Evolutionary conservation across 2,888 invertebrate species (phyloP).

Genomic region (Heteropelma amictum): DNA sequence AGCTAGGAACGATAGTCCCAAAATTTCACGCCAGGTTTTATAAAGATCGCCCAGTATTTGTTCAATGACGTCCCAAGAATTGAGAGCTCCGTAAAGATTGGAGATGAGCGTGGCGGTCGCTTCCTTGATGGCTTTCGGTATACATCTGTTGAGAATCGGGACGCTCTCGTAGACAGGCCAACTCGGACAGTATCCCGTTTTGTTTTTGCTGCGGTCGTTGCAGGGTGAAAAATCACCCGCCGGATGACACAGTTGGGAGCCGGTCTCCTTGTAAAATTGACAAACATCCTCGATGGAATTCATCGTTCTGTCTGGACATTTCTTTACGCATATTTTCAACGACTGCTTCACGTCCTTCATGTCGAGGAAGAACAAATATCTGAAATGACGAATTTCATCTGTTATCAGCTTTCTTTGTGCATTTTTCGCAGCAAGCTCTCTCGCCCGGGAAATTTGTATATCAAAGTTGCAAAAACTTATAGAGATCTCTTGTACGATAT

Average conservation of each 20-base stretch:
- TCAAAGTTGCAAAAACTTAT: too few species aligned
- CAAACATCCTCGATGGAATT: conserved; percentile 84
- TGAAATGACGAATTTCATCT: conserved; percentile 71
- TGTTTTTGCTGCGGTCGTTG: conserved; percentile 66
- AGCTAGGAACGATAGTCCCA: conserved; percentile 88
- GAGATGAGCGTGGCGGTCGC: conserved; percentile 82
- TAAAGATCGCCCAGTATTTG: conserved; percentile 93
- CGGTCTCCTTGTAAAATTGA: conserved; percentile 85
- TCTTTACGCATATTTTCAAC: conserved; percentile 92
- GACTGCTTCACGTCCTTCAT: conserved; percentile 86
- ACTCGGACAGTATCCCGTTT: conserved; percentile 80
- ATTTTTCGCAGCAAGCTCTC: too few species aligned
- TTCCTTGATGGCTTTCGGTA: conserved; percentile 86
- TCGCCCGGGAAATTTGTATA: too few species aligned
- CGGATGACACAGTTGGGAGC: conserved; percentile 85
- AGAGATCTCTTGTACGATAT: too few species aligned
- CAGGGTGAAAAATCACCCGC: conserved; percentile 74
- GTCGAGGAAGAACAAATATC: conserved; percentile 91
- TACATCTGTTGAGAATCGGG: conserved; percentile 91
- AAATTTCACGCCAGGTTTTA: conserved; percentile 91
- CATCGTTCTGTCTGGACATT: conserved; percentile 88
- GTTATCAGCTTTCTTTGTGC: too few species aligned
- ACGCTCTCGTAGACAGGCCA: conserved; percentile 88
- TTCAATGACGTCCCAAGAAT: conserved; percentile 93
- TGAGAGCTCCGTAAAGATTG: conserved; percentile 89